These are phyloP conservation scores for Himantopus leucocephalus DNA, from an alignment of 2,113 vertebrate species.

Conservation along the genomic window DNA sequence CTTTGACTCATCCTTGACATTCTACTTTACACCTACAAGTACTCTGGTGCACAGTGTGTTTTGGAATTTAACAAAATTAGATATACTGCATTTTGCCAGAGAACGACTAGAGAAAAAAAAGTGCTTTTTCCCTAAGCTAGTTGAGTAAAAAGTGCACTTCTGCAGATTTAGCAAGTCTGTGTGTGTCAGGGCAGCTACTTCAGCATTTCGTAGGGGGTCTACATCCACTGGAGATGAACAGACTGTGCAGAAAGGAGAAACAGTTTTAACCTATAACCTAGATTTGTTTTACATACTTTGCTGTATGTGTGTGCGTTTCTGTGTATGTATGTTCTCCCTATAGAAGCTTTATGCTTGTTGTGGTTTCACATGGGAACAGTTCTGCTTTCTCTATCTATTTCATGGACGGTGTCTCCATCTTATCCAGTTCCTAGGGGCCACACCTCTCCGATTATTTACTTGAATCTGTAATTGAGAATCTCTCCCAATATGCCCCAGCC, in stretches of 20 bases:
- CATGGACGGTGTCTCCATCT: background rate
- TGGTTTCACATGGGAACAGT: background rate
- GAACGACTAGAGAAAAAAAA: slow-evolving; percentile 38
- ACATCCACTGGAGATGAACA: background rate
- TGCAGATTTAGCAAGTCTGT: background rate
- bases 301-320: background rate
- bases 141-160: background rate
- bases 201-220: background rate
- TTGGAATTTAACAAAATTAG: slow-evolving; percentile 70
- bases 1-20: slow-evolving; percentile 80
- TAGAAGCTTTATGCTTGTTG: background rate
- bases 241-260: background rate
- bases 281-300: background rate
- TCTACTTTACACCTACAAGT: slow-evolving; percentile 75
- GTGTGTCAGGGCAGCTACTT: background rate
- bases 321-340: background rate
- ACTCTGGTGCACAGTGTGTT: slow-evolving; percentile 67
- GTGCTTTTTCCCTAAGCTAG: background rate
- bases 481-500: background rate
- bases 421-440: background rate
- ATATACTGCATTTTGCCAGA: slow-evolving; percentile 49
- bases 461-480: background rate
- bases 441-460: background rate
- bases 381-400: background rate
- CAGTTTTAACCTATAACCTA: background rate